Conservation (phyloP, 2,797 vertebrate species). For the Parotocinclus haroldoi region DNA sequence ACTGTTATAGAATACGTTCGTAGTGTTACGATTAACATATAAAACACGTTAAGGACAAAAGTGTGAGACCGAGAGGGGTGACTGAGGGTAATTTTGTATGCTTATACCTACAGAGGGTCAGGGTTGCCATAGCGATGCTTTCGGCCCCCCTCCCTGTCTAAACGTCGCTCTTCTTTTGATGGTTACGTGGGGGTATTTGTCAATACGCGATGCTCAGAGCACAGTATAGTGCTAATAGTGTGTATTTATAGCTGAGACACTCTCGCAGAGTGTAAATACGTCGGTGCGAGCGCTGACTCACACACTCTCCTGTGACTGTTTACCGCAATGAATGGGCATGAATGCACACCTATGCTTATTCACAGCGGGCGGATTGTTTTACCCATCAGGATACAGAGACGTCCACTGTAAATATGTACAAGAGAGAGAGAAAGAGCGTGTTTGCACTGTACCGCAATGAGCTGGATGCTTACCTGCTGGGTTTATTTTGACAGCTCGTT, state of each 20-base stretch:
- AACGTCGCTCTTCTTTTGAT: slow-evolving; percentile 14
- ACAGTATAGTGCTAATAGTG: background rate
- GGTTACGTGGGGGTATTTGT: background rate
- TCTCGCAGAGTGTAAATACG: slow-evolving; percentile 20
- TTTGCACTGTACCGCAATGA: too few species aligned
- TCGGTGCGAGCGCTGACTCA: slow-evolving; percentile 13
- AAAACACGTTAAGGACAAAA: too few species aligned
- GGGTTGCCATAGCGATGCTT: slow-evolving; percentile 68
- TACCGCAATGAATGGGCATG: background rate
- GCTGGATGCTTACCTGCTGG: too few species aligned
- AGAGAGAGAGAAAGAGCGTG: too few species aligned
- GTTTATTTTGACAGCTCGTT: too few species aligned
- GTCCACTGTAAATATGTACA: background rate
- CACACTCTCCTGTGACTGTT: background rate
- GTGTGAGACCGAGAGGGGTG: slow-evolving; percentile 30
- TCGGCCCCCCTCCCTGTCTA: slow-evolving; percentile 10
- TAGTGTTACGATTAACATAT: too few species aligned
- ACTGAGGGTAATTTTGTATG: slow-evolving; percentile 20
- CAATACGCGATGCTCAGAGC: background rate
- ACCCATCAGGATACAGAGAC: too few species aligned
- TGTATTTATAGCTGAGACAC: background rate
- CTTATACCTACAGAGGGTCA: slow-evolving; percentile 43
- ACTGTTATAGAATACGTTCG: too few species aligned
- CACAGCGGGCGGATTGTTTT: background rate
- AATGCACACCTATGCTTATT: background rate